Conservation (phyloP, 1,140 invertebrate genomes). For the Antheraea mylitta region DNA sequence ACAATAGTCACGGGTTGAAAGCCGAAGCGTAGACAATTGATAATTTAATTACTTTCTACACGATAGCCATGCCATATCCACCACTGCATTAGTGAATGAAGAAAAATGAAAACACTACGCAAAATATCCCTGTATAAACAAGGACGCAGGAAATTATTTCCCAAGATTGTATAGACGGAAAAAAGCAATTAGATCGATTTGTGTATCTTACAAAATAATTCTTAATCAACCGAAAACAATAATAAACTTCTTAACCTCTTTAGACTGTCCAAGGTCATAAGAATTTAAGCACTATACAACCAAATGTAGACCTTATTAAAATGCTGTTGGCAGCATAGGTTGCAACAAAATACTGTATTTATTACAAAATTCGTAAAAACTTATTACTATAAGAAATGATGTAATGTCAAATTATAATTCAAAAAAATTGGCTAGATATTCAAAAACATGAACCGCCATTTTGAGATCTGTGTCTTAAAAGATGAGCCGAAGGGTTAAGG, state of each 20-base stretch:
- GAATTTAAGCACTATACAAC: too few species aligned
- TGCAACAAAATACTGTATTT: too few species aligned
- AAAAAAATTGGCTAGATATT: too few species aligned
- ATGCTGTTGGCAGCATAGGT: too few species aligned
- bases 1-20: conserved; percentile 18
- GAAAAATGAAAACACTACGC: background rate
- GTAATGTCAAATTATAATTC: too few species aligned
- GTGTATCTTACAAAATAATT: background rate
- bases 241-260: too few species aligned
- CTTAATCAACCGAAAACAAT: background rate
- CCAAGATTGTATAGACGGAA: background rate
- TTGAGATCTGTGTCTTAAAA: too few species aligned
- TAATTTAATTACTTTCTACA: conserved; percentile 15
- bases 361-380: too few species aligned
- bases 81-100: background rate
- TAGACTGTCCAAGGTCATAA: too few species aligned
- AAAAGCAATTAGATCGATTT: background rate
- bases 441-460: too few species aligned
- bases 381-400: too few species aligned
- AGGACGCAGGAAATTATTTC: background rate
- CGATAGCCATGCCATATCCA: background rate
- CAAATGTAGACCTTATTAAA: too few species aligned
- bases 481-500: background rate
- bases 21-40: conserved; percentile 11
- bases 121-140: background rate